Percentiles rank a stretch among this genome's conserved stretches.
Evolutionary conservation across 1,140 invertebrate species (phyloP).

Genomic region (Penaeus indicus): DNA sequence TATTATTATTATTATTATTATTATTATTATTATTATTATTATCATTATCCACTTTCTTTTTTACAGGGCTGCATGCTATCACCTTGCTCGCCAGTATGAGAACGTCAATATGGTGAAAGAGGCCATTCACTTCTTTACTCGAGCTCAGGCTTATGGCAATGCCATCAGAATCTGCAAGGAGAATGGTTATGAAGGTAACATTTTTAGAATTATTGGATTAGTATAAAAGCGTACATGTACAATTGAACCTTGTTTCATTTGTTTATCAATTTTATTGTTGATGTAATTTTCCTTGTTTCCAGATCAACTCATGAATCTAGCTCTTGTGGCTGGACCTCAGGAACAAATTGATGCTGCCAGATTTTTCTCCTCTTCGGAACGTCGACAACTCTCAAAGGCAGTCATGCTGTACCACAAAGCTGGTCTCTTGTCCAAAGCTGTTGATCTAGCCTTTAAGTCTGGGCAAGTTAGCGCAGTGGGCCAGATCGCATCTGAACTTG

Average conservation of each 20-base stretch:
- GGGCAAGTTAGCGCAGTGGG: constrained; percentile 75
- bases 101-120: constrained; percentile 86
- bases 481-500: constrained; percentile 85
- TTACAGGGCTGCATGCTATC: constrained; percentile 80
- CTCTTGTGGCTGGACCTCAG: constrained; percentile 80
- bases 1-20: no score
- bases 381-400: constrained; percentile 83
- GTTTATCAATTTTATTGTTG: background rate
- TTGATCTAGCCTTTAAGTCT: constrained; percentile 88
- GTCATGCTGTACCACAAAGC: constrained; percentile 95
- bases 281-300: constrained; percentile 67
- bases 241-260: background rate
- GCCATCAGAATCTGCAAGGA: constrained; percentile 90
- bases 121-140: constrained; percentile 86
- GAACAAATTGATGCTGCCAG: constrained; percentile 91
- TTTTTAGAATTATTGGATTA: background rate
- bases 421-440: constrained; percentile 80
- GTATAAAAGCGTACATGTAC: no score
- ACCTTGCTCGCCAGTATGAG: constrained; percentile 94
- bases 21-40: background rate
- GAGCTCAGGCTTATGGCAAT: constrained; percentile 86
- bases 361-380: constrained; percentile 78
- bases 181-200: constrained; percentile 61
- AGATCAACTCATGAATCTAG: constrained; percentile 89
- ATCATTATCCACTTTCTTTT: background rate